Evolutionary conservation across 1,140 invertebrate genomes (phyloP), one percentile per base, ranked within the genome.

Genomic region (Euwallacea similis): DNA sequence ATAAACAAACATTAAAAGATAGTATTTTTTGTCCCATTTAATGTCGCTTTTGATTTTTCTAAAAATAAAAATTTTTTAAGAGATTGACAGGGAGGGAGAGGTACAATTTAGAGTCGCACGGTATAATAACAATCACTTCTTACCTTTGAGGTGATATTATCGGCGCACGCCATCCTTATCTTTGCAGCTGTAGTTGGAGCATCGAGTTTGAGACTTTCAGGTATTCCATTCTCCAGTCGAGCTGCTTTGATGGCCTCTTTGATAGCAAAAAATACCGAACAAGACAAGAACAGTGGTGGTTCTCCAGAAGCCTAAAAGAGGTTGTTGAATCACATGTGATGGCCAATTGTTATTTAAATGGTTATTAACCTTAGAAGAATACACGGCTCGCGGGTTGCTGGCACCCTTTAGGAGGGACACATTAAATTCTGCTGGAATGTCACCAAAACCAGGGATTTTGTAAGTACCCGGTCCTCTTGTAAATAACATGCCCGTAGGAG

Each of bases 341-440:
- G 21, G 21, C 4, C 21, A 33, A 33, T 33, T 33, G 21, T 4
- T 33, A 4, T 33, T 33, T 33, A 4, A 33, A 4, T 55, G 43
- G 44, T 10, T 21, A 68, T n/a, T 61, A 16, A 94, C 94, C 88
- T 98, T 98, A 7, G 96, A 98, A 0, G 96, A 98, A 81, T 93
- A 98, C 7, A 98, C 91, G 56, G 95, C 96, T 78, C 91, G 87
- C 7, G 91, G 90, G 86, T 98, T 98, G 1, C 91, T 87, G 44
- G 89, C 88, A 16, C 93, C 92, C 82, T 94, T 95, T 0, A 98
- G 83, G 44, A 98, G 82, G 13, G 94, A 91, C 0, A 98, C 96
- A 82, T 98, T 96, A 78, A 98, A 97, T 80, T 96, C 91, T 66
- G 85, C 84, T 0, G 96, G 96, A 78, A 97, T 95, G 78, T 98